Conservation (phyloP, 2,113 vertebrate genomes). For the Sterrhoptilus dennistouni region DNA sequence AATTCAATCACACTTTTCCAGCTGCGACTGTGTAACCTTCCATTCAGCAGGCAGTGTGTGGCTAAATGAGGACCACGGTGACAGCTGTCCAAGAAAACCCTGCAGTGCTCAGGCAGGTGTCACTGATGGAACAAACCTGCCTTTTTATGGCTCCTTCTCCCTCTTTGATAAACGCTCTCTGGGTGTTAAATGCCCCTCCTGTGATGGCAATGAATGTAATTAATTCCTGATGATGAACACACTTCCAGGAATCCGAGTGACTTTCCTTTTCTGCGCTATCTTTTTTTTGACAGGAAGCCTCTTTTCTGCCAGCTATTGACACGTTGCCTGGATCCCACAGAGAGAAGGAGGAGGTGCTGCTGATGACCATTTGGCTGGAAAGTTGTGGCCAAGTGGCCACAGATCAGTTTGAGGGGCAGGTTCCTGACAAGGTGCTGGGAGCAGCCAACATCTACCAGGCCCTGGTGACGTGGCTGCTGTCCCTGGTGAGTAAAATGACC, state of each 20-base stretch:
- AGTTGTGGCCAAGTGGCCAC: constrained; percentile 62
- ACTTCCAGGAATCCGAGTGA: not conserved
- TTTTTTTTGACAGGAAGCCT: constrained; percentile 67
- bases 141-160: not conserved
- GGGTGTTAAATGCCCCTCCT: not conserved
- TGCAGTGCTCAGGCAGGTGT: not conserved
- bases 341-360: constrained; percentile 31
- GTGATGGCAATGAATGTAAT: not conserved
- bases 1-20: not conserved
- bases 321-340: constrained; percentile 16
- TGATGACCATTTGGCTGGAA: constrained; percentile 67
- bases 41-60: not conserved
- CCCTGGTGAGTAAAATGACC: constrained; percentile 70
- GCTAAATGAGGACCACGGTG: not conserved
- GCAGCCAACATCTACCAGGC: constrained; percentile 64
- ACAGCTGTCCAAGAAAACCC: not conserved
- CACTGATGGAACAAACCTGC: not conserved
- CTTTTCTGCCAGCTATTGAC: constrained; percentile 56
- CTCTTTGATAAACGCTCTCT: not conserved
- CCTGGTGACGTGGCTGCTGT: constrained; percentile 73
- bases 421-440: not conserved
- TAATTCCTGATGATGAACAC: not conserved
- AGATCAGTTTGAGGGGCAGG: not conserved
- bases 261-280: not conserved
- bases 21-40: not conserved